phyloP scores from a whole-genome alignment of 2,888 invertebrate genomes.

The Helobdella robusta region DNA sequence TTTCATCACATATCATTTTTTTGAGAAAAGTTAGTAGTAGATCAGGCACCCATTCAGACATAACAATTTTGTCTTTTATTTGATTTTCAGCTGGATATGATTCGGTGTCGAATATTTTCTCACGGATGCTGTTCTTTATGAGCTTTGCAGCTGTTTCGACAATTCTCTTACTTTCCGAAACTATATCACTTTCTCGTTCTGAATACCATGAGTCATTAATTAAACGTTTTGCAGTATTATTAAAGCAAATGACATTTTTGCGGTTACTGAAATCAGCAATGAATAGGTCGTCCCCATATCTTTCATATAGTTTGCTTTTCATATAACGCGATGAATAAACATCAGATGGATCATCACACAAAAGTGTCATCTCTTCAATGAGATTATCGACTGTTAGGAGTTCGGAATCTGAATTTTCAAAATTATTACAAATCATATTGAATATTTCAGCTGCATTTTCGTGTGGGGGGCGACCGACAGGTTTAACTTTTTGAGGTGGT shows the following conservation, averaged over 20 bases:
- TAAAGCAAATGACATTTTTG: not conserved
- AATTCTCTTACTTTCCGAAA: constrained; percentile 7
- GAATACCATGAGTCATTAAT: constrained; percentile 7
- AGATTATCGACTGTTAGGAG: not conserved
- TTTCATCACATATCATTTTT: constrained; percentile 2
- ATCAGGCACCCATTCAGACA: not conserved
- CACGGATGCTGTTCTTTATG: not conserved
- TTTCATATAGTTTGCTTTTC: not conserved
- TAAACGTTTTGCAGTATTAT: not conserved
- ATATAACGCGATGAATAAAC: not conserved
- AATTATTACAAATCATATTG: not conserved
- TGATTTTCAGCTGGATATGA: not conserved
- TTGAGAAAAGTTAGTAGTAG: not conserved
- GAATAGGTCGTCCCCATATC: not conserved
- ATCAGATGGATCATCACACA: not conserved
- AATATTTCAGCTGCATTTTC: not conserved
- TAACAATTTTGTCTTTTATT: not conserved
- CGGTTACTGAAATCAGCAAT: not conserved
- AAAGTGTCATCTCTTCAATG: not conserved
- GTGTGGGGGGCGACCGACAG: not conserved
- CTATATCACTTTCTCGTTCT: not conserved
- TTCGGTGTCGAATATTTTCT: not conserved
- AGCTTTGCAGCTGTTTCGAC: not conserved
- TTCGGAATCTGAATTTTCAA: not conserved
- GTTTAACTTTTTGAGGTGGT: not conserved